Evolutionary conservation across 1,140 invertebrate genomes (phyloP).

Genomic region (Galleria mellonella): DNA sequence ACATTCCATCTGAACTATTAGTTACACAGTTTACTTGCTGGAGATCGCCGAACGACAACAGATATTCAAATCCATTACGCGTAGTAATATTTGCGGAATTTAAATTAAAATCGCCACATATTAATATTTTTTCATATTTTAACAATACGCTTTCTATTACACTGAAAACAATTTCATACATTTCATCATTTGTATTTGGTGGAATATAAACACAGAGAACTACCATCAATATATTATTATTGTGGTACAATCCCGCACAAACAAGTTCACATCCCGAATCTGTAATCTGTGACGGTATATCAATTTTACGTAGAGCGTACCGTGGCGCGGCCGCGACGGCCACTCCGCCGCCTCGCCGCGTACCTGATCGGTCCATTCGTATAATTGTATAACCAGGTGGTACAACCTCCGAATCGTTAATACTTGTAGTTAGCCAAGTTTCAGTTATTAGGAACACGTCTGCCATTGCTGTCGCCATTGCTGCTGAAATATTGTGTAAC

Average conservation of each 20-base stretch:
- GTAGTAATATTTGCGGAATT: conserved; percentile 8
- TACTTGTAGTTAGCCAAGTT: conserved; percentile 8
- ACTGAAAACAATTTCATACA: no score
- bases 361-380: conserved; percentile 12
- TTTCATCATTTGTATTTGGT: conserved; percentile 10
- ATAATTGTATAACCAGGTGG: conserved; percentile 7
- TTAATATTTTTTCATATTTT: conserved; percentile 13
- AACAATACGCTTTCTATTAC: no score
- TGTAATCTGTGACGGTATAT: background rate
- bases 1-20: conserved; percentile 9
- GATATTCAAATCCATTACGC: conserved; percentile 17
- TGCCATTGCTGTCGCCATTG: background rate
- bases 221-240: conserved; percentile 10
- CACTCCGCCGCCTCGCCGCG: conserved; percentile 8
- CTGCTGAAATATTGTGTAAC: conserved; percentile 1
- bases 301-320: conserved; percentile 10
- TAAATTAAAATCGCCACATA: conserved; percentile 23
- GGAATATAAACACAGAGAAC: conserved; percentile 15
- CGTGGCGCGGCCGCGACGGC: conserved; percentile 13
- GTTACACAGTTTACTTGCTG: conserved; percentile 12
- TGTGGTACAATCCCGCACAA: conserved; percentile 16
- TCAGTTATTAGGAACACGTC: conserved; percentile 15
- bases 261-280: background rate
- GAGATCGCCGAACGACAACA: conserved; percentile 16
- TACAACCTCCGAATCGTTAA: conserved; percentile 9